A percentile compares a stretch with the other conserved stretches of the same genome.
Evolutionary conservation across 2,113 vertebrate genomes (phyloP).

Genomic region (Larimichthys polyactis): DNA sequence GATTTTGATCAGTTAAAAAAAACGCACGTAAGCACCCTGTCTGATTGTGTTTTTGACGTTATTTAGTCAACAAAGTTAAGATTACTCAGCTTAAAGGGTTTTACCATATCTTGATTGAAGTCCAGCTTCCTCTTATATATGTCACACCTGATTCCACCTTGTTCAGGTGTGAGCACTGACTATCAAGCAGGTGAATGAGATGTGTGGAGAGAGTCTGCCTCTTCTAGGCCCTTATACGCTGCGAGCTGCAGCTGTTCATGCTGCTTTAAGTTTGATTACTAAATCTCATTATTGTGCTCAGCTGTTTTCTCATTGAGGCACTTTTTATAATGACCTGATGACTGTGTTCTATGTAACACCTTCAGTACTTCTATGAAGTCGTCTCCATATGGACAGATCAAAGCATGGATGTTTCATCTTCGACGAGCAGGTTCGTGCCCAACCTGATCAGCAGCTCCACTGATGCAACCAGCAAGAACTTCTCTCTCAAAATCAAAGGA

Average conservation of each 20-base stretch:
- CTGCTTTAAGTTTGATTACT: neutral
- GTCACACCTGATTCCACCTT: neutral
- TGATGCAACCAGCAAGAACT: neutral
- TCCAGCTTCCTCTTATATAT: neutral
- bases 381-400: neutral
- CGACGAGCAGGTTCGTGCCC: neutral
- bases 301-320: neutral
- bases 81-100: neutral
- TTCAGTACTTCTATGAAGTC: neutral
- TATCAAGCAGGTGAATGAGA: neutral
- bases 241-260: neutral
- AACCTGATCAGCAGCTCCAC: neutral
- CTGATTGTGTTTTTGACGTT: too few relatives aligned
- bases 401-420: neutral
- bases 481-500: neutral
- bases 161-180: neutral
- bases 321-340: neutral
- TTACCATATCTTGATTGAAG: neutral
- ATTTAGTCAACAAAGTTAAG: neutral
- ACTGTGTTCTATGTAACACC: neutral
- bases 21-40: neutral
- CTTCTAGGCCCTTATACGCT: neutral
- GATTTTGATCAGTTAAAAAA: constrained; percentile 2
- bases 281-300: neutral
- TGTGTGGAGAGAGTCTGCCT: neutral